Base-by-base conservation (phyloP, 2,888 invertebrate genomes). In the Listrodromus nycthemerus region DNA sequence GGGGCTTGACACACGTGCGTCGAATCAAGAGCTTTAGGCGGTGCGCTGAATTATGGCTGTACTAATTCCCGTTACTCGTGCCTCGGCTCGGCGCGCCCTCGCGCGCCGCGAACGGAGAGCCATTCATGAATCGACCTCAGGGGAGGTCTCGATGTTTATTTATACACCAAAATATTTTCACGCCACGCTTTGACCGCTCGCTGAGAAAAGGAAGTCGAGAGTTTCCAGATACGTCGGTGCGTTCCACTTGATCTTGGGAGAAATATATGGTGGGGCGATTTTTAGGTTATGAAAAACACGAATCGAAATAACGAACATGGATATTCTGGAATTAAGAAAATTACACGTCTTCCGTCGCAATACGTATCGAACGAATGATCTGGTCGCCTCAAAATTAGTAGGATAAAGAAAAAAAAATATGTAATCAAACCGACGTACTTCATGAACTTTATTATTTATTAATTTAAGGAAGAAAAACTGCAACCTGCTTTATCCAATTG, bases 71-170 rank as follows among this genome's bases (percentile, higher is more conserved):
- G 45, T 45, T 61, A 24, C 19, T 70, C 19, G 52, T 70, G 67
- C 52, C 45, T 24, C 24, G 6, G 66, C 45, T 45, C 27, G 21
- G 45, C 41, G 63, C 19, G 19, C 61, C 21, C n/a, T 52, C 37
- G 66, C 10, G 24, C 24, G 37, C 33, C 27, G 37, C 6, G 37
- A 65, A 61, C n/a, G 78, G 65, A 75, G 77, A 83, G 86, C 89
- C 91, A 91, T 91, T 90, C 91, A 91, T 91, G 91, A 91, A 91
- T 88, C 87, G 87, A 73, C 86, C 87, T 86, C 85, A 77, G 87
- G 85, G 80, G 79, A 76, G 83, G 71, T 80, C 76, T 85, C 83
- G 82, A 83, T 86, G 89, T 89, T 90, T 90, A 91, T 91, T 90
- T 90, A 91, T 90, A 89, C 83, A 87, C 78, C 70, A 79, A 86